phyloP scores from a whole-genome alignment of 2,888 invertebrate genomes.

The Polymixis flavicincta region DNA sequence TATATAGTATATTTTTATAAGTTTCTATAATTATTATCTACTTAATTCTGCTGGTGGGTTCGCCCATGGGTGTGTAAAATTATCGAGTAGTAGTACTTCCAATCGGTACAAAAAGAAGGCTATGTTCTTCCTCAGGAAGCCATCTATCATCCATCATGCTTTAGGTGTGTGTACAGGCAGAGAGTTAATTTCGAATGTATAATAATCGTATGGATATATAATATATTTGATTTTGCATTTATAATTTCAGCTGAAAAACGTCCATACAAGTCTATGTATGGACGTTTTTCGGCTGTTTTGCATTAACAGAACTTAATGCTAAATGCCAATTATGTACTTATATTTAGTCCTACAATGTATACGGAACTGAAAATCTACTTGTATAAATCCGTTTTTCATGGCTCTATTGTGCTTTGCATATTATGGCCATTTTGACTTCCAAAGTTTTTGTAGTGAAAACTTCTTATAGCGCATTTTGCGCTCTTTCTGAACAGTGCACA shows the following conservation, averaged over 20 bases:
- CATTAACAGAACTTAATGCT: background rate
- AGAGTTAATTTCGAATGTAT: no score
- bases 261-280: no score
- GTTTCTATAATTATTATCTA: background rate
- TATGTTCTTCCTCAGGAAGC: background rate
- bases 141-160: no score
- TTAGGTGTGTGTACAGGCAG: background rate
- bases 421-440: background rate
- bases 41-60: no score
- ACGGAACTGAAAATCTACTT: conserved; percentile 2
- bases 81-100: background rate
- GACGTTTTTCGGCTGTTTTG: no score
- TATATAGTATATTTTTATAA: conserved; percentile 10
- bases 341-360: conserved; percentile 21
- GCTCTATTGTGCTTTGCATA: conserved; percentile 7
- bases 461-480: background rate
- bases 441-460: background rate
- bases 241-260: no score
- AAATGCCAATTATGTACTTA: conserved; percentile 12
- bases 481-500: background rate
- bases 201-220: background rate
- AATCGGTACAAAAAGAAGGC: background rate
- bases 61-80: no score
- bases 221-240: background rate
- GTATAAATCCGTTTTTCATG: background rate